These are phyloP conservation scores for Cenopis cana DNA, from an alignment of 2,888 invertebrate genomes.

Conservation along the genomic window DNA sequence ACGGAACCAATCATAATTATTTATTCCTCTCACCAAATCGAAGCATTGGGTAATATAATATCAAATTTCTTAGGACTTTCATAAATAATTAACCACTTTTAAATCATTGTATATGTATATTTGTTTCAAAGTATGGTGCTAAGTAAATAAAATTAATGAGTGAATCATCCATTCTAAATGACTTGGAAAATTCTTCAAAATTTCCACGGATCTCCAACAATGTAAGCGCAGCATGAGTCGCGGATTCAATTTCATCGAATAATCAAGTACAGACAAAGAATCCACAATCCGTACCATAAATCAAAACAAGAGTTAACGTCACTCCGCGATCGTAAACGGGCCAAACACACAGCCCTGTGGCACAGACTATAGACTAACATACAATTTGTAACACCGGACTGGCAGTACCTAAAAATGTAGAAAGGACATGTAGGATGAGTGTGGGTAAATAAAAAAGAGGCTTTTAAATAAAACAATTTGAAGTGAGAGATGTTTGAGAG, in stretches of 20 bases:
- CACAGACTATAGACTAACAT: conserved; percentile 46
- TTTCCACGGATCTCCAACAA: conserved; percentile 35
- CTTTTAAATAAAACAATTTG: conserved; percentile 66
- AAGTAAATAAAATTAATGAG: no score
- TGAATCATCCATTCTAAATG: no score
- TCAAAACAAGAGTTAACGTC: conserved; percentile 73
- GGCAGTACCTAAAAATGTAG: conserved; percentile 9
- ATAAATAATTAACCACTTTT: no score
- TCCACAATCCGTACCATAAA: conserved; percentile 57
- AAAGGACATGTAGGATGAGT: conserved; percentile 32
- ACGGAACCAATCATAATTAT: no score
- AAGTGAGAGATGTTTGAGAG: conserved; percentile 59
- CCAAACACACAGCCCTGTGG: conserved; percentile 44
- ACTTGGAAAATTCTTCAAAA: no score
- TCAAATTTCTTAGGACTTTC: no score
- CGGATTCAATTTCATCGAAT: conserved; percentile 56
- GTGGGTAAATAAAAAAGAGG: conserved; percentile 53
- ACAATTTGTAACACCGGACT: not conserved
- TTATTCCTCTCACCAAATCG: no score
- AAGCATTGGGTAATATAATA: no score
- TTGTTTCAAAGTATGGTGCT: no score
- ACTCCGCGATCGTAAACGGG: conserved; percentile 66
- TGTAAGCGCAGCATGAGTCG: conserved; percentile 51
- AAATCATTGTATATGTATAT: no score
- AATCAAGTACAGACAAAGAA: conserved; percentile 64